These are phyloP conservation scores for Cerastis leucographa DNA, from an alignment of 2,888 invertebrate genomes.

Conservation along the genomic window DNA sequence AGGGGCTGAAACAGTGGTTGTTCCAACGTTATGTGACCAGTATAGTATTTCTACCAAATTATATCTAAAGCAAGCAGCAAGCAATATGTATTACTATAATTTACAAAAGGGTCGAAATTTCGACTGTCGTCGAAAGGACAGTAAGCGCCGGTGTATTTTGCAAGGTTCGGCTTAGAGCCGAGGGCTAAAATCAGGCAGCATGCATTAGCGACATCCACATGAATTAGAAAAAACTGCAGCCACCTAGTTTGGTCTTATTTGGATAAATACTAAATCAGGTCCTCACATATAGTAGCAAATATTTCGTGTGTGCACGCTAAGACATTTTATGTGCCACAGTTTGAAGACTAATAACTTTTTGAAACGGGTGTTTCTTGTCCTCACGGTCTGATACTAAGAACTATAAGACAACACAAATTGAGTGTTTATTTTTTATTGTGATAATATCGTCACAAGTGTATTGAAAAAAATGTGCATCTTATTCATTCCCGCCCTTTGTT, in stretches of 20 bases:
- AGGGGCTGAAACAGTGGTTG: neutral
- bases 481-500: conserved; percentile 81
- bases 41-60: too few species aligned
- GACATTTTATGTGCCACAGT: neutral
- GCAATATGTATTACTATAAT: conserved; percentile 1
- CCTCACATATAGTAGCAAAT: neutral
- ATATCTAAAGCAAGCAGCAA: too few species aligned
- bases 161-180: neutral
- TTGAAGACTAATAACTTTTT: neutral
- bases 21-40: neutral
- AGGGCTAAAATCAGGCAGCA: neutral
- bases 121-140: neutral
- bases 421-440: conserved; percentile 73
- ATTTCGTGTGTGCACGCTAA: neutral
- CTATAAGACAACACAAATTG: conserved; percentile 70
- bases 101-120: neutral
- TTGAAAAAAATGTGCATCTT: conserved; percentile 66
- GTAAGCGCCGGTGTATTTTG: neutral
- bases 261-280: neutral
- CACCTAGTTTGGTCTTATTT: conserved; percentile 15
- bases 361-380: conserved; percentile 19
- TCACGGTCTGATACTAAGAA: conserved; percentile 54
- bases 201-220: neutral
- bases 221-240: neutral
- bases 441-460: conserved; percentile 70